Base-by-base conservation (phyloP, 2,113 vertebrate species). In the Pteropus alecto region DNA sequence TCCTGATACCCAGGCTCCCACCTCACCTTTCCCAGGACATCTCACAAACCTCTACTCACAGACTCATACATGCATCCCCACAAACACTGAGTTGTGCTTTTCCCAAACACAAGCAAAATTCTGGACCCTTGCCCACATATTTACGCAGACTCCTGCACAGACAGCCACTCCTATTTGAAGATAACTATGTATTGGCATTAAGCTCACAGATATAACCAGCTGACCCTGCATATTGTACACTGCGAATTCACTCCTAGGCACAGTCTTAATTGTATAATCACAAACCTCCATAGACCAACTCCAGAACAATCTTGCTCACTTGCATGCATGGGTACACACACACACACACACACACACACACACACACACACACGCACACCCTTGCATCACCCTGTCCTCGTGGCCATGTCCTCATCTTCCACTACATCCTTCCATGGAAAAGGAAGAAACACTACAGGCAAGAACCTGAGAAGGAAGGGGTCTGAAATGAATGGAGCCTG, bases 1-100 rank as follows among this genome's bases (percentile, higher is more conserved):
- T 22, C 51, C 8, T 4, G 5, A 30, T 3, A 26, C 48, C 43
- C 18, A 9, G 35, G 22, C 14, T 16, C 35, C 63, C 30, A 7
- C 6, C 68, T 84, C 54, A 63, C 18, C 30, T 67, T 68, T 43
- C 38, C 26, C 21, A 16, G 10, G 68, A 22, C 33, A 22, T 2
- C 58, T 24, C 22, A 16, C 14, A 30, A 56, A 14, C 14, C 15
- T 58, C 61, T 0, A 1, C 24, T 33, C 26, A 46, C 21, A 38
- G 35, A 63, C 41, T 90, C 61, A 54, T 28, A 54, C 26, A 21
- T 15, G 13, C 6, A 33, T 1, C 1, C 46, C 71, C 10, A 15
- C 0, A 1, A 41, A 71, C 63, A 51, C n/a, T 0, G 26, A n/a
- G 4, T 3, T 5, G 13, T 18, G 58, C 18, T 15, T 28, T 19